Conservation (phyloP, 2,113 vertebrate genomes). For the Procavia capensis region DNA sequence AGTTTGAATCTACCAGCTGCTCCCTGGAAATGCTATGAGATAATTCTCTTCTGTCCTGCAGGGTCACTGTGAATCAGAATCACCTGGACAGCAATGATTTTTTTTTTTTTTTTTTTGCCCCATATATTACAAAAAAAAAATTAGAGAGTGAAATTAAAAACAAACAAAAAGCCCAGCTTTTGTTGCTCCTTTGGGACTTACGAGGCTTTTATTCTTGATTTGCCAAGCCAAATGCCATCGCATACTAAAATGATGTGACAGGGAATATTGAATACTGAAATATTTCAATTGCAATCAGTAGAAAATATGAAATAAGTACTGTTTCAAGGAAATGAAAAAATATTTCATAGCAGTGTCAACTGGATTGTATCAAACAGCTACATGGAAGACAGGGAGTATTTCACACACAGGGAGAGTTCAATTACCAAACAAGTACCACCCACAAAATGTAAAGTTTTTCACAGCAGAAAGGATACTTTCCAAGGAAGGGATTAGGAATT, state of each 20-base stretch:
- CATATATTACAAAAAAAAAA: neutral
- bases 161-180: neutral
- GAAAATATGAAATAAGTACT: neutral
- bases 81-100: too few relatives aligned
- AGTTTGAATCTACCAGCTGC: too few relatives aligned
- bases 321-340: slow-evolving; percentile 26
- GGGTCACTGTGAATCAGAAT: too few relatives aligned
- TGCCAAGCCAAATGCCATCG: too few relatives aligned
- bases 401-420: neutral
- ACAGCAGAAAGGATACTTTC: neutral
- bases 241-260: neutral
- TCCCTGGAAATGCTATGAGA: too few relatives aligned
- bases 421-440: neutral
- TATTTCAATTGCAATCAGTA: neutral
- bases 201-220: neutral
- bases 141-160: neutral
- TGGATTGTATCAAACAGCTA: neutral
- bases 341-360: neutral
- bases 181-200: neutral
- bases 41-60: too few relatives aligned
- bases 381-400: neutral
- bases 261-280: slow-evolving; percentile 24
- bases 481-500: neutral
- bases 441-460: neutral
- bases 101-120: neutral